A percentile compares a stretch with the other conserved stretches of the same genome.
phyloP scores from a whole-genome alignment of 92 coral and sea anemone species.

The Isaurus tuberculatus region DNA sequence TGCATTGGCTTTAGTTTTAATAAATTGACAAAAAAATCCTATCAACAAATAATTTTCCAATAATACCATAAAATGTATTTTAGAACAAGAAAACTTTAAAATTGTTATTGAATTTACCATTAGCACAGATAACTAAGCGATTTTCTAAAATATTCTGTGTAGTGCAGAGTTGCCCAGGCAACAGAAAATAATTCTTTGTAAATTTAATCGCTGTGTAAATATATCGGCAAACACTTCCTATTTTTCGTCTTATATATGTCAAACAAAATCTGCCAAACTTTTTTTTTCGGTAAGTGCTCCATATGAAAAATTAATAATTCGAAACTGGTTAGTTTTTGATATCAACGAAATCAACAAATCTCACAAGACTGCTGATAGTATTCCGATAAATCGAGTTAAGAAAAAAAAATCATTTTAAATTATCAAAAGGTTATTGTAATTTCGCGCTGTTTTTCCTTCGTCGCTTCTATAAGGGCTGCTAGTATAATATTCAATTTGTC shows the following conservation, averaged over 20 bases:
- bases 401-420: background rate
- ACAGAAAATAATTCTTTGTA: background rate
- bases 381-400: background rate
- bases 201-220: conserved; percentile 1
- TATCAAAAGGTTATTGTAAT: background rate
- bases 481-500: background rate
- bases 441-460: background rate
- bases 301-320: background rate
- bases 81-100: background rate
- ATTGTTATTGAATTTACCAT: background rate
- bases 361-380: background rate
- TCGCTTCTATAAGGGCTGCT: background rate
- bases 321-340: background rate
- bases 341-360: background rate
- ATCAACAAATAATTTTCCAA: no score
- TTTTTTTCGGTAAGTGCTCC: background rate
- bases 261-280: background rate
- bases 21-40: no score
- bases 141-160: background rate
- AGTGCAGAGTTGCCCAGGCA: background rate
- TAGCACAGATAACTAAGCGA: background rate
- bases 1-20: no score
- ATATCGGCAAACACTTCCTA: conserved; percentile 14
- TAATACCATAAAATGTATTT: background rate
- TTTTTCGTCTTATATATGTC: conserved; percentile 20